Evolutionary conservation across 2,797 vertebrate genomes (phyloP), one percentile per base, ranked within the genome.

Genomic region (Scleropages formosus): DNA sequence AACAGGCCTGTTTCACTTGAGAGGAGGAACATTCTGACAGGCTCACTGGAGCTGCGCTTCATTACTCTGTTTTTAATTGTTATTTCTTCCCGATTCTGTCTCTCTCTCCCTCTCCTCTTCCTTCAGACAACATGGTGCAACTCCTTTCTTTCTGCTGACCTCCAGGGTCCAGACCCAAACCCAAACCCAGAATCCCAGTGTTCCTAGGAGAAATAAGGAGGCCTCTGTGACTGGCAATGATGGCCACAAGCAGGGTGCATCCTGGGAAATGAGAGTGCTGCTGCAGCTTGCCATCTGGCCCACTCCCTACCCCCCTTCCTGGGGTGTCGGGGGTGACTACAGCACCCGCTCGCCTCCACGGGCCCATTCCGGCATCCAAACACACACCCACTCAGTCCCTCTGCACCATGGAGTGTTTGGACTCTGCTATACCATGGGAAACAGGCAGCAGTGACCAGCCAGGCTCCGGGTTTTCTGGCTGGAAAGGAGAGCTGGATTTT

Each of bases 231-330:
- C 60, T 67, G 76, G 76, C 76, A 65, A 20, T 56, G 76, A 39
- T n/a, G 67, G 75, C 53, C 44, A 22, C 47, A 65, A 69, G 74
- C 65, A 44, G 27, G 27, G 60, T 18, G 69, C 9, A 27, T 59
- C 75, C 59, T 27, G 59, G 67, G 75, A 72, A 46, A 64, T 20
- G n/a, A 22, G 69, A 61, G 39, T 39, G 44, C 72, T 47, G 26
- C 72, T 61, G 27, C 39, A 31, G 20, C 4, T 24, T 15, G 69
- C 75, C 75, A 76, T 76, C 75, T 76, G 75, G 39, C 39, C 44
- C 22, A 74, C 47, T 71, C 67, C 46, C 13, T 11, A 15, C 44
- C 46, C 66, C 70, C 16, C 44, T 53, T 51, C 60, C n/a, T 72
- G 58, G 70, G 59, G 26, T 60, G 2, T 46, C 47, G 22, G 8